Evolutionary conservation across 2,888 invertebrate species (phyloP).

Genomic region (Panzeria rudis): DNA sequence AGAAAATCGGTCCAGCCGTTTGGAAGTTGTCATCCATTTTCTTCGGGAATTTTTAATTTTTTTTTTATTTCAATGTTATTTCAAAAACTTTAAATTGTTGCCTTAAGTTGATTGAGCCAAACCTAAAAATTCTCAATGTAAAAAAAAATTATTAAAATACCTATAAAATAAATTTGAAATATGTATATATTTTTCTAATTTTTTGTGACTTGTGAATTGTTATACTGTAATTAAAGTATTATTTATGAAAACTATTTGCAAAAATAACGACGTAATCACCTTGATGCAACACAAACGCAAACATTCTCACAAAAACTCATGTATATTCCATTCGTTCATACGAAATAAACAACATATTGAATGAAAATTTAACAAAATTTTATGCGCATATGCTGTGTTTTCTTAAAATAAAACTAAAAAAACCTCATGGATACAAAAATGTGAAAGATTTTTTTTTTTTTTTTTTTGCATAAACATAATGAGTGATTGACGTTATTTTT

Average conservation of each 20-base stretch:
- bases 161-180: neutral
- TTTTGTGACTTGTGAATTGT: neutral
- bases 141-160: neutral
- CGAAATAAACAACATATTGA: conserved; percentile 35
- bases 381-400: conserved; percentile 15
- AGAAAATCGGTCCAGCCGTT: too few relatives aligned
- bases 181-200: conserved; percentile 12
- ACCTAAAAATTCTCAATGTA: neutral
- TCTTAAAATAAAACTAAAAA: conserved; percentile 15
- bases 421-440: conserved; percentile 16
- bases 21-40: too few relatives aligned
- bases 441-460: neutral
- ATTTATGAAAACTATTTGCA: conserved; percentile 3
- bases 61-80: too few relatives aligned
- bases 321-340: conserved; percentile 10
- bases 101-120: neutral
- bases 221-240: conserved; percentile 2
- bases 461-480: neutral
- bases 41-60: too few relatives aligned
- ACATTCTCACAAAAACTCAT: neutral
- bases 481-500: conserved; percentile 44
- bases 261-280: conserved; percentile 57
- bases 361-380: conserved; percentile 36
- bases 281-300: conserved; percentile 31
- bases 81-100: too few relatives aligned